These are phyloP conservation scores for Geotrupes spiniger DNA, from an alignment of 2,888 invertebrate species.

Conservation along the genomic window DNA sequence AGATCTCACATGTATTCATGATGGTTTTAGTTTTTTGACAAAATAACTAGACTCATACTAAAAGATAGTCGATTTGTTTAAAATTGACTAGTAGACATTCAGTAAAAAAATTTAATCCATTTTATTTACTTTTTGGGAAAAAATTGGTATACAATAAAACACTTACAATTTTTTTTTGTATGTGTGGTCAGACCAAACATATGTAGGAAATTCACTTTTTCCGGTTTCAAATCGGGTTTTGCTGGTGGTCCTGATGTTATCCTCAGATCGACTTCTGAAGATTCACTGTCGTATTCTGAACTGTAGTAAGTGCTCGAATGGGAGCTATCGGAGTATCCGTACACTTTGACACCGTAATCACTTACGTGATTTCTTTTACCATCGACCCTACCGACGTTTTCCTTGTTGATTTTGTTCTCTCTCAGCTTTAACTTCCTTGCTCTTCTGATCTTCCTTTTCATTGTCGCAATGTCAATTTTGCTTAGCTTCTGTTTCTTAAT, in stretches of 20 bases:
- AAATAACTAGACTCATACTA: no score
- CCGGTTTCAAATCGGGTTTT: conserved; percentile 52
- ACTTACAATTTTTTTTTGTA: conserved; percentile 59
- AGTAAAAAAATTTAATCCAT: no score
- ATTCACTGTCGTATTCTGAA: conserved; percentile 51
- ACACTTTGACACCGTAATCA: conserved; percentile 42
- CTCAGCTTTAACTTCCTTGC: conserved; percentile 21
- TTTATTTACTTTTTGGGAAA: no score
- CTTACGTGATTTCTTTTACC: conserved; percentile 25
- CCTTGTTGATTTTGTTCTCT: conserved; percentile 22
- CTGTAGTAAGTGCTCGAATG: conserved; percentile 53
- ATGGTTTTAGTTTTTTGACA: no score
- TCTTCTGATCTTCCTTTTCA: conserved; percentile 39
- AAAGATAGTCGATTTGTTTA: no score
- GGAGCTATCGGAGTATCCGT: conserved; percentile 46
- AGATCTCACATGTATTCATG: no score
- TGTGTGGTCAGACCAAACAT: conserved; percentile 63
- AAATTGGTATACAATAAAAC: neutral
- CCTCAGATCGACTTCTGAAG: conserved; percentile 51
- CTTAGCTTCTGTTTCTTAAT: conserved; percentile 43
- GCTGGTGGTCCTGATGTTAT: conserved; percentile 57
- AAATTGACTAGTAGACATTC: no score
- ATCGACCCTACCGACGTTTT: conserved; percentile 18
- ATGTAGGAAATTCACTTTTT: conserved; percentile 61
- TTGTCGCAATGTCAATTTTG: conserved; percentile 48